These are phyloP conservation scores for Lepisosteus oculatus DNA, from an alignment of 2,113 vertebrate species.

Conservation along the genomic window DNA sequence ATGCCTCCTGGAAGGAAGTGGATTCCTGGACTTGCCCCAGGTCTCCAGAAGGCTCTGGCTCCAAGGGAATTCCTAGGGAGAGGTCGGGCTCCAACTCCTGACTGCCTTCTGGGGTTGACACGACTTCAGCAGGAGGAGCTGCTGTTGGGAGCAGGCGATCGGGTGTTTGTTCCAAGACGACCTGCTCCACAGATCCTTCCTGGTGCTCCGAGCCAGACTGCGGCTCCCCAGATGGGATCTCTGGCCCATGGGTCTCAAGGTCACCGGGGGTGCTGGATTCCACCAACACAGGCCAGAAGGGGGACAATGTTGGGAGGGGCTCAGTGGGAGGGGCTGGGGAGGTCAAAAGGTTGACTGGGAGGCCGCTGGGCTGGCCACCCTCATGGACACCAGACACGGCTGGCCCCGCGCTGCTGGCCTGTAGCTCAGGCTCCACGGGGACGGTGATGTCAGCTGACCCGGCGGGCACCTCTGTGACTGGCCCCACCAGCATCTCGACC, in stretches of 20 bases:
- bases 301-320: constrained; percentile 19
- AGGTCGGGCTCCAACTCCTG: constrained; percentile 29
- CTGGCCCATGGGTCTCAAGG: constrained; percentile 25
- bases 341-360: constrained; percentile 30
- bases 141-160: constrained; percentile 22
- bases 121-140: constrained; percentile 23
- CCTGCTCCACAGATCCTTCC: constrained; percentile 20
- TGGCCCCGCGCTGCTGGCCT: not conserved
- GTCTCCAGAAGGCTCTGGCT: constrained; percentile 21
- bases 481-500: not conserved
- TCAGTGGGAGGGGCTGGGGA: constrained; percentile 26
- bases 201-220: constrained; percentile 23
- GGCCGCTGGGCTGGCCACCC: not conserved
- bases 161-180: constrained; percentile 28
- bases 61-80: constrained; percentile 23
- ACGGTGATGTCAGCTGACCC: not conserved
- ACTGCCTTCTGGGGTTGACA: constrained; percentile 35
- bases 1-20: constrained; percentile 11
- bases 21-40: not conserved
- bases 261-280: constrained; percentile 29
- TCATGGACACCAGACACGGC: constrained; percentile 23
- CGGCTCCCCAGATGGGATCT: constrained; percentile 26
- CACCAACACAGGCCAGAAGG: constrained; percentile 19
- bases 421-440: not conserved
- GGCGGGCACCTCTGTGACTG: too few species aligned